Percentiles rank a stretch among this genome's conserved stretches.
These are phyloP conservation scores for Pyralis farinalis DNA, from an alignment of 2,888 invertebrate species.

Conservation along the genomic window DNA sequence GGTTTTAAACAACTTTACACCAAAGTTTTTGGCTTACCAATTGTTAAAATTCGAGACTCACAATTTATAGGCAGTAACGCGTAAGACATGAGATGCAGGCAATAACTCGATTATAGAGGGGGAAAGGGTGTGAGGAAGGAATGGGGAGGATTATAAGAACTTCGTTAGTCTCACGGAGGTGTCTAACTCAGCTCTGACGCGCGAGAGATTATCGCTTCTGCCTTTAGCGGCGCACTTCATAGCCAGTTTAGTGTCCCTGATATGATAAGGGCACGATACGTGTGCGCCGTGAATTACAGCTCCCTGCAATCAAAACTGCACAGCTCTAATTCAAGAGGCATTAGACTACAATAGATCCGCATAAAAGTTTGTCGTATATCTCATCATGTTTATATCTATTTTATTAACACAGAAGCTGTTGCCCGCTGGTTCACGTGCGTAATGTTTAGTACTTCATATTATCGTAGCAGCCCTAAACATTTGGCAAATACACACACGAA, in stretches of 20 bases:
- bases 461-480: too few species aligned
- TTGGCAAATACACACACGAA: too few species aligned
- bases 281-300: background rate
- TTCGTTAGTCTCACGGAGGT: slow-evolving; percentile 76
- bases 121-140: slow-evolving; percentile 28
- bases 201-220: slow-evolving; percentile 67
- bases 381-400: too few species aligned
- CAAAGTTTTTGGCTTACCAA: too few species aligned
- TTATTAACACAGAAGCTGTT: too few species aligned
- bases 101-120: slow-evolving; percentile 66
- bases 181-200: slow-evolving; percentile 67
- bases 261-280: slow-evolving; percentile 25
- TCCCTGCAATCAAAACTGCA: too few species aligned
- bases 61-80: slow-evolving; percentile 39
- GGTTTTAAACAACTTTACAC: too few species aligned
- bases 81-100: slow-evolving; percentile 68
- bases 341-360: too few species aligned
- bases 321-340: too few species aligned
- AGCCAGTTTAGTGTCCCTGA: slow-evolving; percentile 47
- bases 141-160: slow-evolving; percentile 71
- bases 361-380: too few species aligned
- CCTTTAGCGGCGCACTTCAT: slow-evolving; percentile 60
- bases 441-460: too few species aligned
- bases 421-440: too few species aligned
- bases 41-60: slow-evolving; percentile 30